A percentile compares a stretch with the other conserved stretches of the same genome.
Evolutionary conservation across 2,888 invertebrate genomes (phyloP).

Genomic region (Bhutanitis thaidina): DNA sequence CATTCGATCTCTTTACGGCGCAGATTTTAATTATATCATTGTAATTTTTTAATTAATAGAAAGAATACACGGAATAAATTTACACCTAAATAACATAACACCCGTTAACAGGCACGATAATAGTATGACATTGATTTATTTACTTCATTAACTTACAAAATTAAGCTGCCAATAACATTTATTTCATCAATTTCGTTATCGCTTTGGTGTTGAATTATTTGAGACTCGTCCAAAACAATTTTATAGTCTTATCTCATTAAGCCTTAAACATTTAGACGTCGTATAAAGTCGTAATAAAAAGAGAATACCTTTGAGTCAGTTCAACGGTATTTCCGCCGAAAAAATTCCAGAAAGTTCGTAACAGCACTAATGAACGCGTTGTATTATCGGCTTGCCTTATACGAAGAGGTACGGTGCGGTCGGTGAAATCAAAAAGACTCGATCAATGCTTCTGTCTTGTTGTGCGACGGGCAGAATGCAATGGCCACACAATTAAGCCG

Average conservation of each 20-base stretch:
- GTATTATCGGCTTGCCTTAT: slow-evolving; percentile 19
- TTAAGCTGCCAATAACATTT: not conserved
- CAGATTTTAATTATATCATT: slow-evolving; percentile 26
- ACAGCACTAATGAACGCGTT: slow-evolving; percentile 21
- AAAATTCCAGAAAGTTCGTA: slow-evolving; percentile 37
- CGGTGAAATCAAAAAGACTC: slow-evolving; percentile 43
- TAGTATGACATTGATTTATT: not conserved
- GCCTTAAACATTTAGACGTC: not conserved
- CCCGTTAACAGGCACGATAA: not conserved
- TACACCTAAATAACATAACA: too few species aligned
- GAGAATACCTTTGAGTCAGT: not conserved
- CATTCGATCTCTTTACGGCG: slow-evolving; percentile 28
- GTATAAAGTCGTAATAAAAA: slow-evolving; percentile 2
- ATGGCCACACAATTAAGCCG: slow-evolving; percentile 63
- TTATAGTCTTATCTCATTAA: not conserved
- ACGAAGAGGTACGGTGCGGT: slow-evolving; percentile 23
- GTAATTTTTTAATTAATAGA: slow-evolving; percentile 13
- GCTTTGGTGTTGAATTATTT: not conserved
- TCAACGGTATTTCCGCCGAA: slow-evolving; percentile 27
- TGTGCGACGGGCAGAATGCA: slow-evolving; percentile 52
- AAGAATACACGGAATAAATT: not conserved
- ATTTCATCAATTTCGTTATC: not conserved
- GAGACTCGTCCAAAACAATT: not conserved
- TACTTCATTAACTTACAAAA: not conserved
- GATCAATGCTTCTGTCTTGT: slow-evolving; percentile 62